phyloP scores from a whole-genome alignment of 2,113 vertebrate genomes.

The Alaudala cheleensis region DNA sequence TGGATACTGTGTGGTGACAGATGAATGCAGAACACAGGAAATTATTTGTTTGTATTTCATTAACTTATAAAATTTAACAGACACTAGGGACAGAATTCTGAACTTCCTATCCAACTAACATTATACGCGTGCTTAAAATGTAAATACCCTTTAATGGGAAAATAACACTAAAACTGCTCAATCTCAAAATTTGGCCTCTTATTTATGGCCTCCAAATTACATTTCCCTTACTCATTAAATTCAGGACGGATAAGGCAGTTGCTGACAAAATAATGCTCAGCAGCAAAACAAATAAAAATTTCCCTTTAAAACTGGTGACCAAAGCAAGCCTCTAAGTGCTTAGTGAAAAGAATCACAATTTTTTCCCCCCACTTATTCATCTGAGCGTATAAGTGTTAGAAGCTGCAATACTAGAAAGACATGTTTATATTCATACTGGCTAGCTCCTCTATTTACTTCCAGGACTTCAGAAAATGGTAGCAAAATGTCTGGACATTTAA shows the following conservation, averaged over 20 bases:
- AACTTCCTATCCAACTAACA: not conserved
- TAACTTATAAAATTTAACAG: not conserved
- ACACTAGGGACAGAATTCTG: not conserved
- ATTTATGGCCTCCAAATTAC: not conserved
- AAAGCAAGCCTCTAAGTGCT: conserved; percentile 12
- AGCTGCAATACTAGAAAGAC: not conserved
- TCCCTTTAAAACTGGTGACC: not conserved
- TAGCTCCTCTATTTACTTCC: not conserved
- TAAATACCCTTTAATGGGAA: not conserved
- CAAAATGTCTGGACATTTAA: not conserved
- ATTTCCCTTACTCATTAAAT: not conserved
- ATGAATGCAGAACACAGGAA: not conserved
- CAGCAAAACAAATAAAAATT: not conserved
- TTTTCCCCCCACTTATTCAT: not conserved
- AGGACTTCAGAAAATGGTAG: not conserved
- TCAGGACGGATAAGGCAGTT: not conserved
- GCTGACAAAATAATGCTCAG: not conserved
- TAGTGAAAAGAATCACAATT: not conserved
- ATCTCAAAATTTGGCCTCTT: not conserved
- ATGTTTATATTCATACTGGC: not conserved
- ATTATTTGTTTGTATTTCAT: not conserved
- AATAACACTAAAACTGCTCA: not conserved
- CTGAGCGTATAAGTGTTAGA: not conserved
- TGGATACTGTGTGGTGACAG: not conserved
- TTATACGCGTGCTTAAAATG: not conserved